phyloP scores from a whole-genome alignment of 1,140 invertebrate genomes.

The Scylla paramamosain region DNA sequence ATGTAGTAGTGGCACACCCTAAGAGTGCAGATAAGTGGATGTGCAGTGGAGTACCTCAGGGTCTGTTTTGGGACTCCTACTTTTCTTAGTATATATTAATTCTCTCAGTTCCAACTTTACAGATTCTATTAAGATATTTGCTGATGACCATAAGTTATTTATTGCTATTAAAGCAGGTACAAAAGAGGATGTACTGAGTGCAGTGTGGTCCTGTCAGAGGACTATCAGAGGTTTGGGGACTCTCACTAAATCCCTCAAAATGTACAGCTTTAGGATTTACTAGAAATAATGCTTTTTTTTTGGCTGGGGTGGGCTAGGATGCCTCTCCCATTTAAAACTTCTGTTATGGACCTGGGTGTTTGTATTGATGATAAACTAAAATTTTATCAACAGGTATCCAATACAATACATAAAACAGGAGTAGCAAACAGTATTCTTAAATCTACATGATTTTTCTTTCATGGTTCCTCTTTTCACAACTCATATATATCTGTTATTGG shows the following conservation, averaged over 20 bases:
- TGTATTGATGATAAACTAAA: neutral
- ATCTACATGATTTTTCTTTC: neutral
- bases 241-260: neutral
- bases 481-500: neutral
- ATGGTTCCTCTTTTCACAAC: neutral
- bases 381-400: neutral
- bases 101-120: neutral
- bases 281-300: neutral
- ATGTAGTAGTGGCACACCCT: neutral
- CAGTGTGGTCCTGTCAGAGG: neutral
- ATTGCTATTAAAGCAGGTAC: neutral
- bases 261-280: neutral
- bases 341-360: neutral
- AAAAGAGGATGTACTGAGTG: neutral
- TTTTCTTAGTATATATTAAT: neutral
- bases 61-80: neutral
- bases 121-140: neutral
- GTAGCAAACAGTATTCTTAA: neutral
- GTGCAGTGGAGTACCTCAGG: neutral
- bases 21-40: neutral
- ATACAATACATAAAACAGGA: neutral
- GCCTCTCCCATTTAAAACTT: neutral
- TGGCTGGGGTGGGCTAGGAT: neutral
- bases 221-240: neutral
- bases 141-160: neutral